phyloP scores from a whole-genome alignment of 1,140 invertebrate species.

The Danaus melanippus region DNA sequence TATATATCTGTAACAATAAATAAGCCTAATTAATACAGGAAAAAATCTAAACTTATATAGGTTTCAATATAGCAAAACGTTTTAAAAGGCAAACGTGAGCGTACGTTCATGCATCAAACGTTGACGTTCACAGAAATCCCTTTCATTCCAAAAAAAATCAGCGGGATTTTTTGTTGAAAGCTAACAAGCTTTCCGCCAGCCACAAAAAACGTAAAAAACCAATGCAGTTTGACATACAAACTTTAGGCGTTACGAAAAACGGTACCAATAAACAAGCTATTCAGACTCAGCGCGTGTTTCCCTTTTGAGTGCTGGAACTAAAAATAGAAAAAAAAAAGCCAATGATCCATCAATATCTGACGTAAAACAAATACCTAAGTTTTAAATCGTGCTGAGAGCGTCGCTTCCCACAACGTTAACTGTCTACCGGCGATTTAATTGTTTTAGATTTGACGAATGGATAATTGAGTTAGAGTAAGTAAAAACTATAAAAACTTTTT shows the following conservation, averaged over 20 bases:
- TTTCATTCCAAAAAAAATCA: too few relatives aligned
- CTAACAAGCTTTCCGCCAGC: too few relatives aligned
- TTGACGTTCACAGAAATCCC: too few relatives aligned
- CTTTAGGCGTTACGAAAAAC: too few relatives aligned
- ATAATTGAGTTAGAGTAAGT: slow-evolving; percentile 11
- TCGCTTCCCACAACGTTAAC: slow-evolving; percentile 18
- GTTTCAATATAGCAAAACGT: slow-evolving; percentile 11
- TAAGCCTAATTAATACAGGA: too few relatives aligned
- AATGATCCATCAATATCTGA: slow-evolving; percentile 64
- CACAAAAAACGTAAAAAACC: too few relatives aligned
- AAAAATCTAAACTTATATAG: too few relatives aligned
- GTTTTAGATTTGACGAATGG: slow-evolving; percentile 22
- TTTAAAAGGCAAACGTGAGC: slow-evolving; percentile 2
- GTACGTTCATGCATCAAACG: not conserved
- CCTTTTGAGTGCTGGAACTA: slow-evolving; percentile 27
- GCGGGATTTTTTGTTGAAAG: too few relatives aligned
- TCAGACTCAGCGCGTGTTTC: slow-evolving; percentile 10
- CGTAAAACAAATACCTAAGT: slow-evolving; percentile 63
- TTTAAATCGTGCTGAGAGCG: slow-evolving; percentile 43
- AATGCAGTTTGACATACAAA: too few relatives aligned
- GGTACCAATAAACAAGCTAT: slow-evolving; percentile 14
- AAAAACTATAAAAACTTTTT: too few relatives aligned
- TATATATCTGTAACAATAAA: slow-evolving; percentile 34
- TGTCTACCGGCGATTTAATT: slow-evolving; percentile 15
- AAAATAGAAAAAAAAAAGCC: slow-evolving; percentile 41